Evolutionary conservation across 2,797 vertebrate genomes (phyloP), one percentile per base, ranked within the genome.

Genomic region (Enteromius paludinosus): DNA sequence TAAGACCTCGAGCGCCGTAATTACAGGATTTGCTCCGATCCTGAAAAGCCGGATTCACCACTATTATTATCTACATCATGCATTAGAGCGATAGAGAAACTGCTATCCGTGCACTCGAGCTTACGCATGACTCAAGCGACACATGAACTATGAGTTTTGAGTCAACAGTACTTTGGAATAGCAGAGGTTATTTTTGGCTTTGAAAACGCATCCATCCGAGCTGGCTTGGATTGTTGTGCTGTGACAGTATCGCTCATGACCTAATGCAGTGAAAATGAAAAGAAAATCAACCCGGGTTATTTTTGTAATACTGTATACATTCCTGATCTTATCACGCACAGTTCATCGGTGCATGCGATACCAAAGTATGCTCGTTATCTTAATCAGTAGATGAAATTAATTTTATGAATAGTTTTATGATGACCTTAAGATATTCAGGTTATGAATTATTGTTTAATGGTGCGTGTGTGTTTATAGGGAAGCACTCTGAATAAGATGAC

Each of bases 401-500:
- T 14, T 38, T 38, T 41, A 41, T 66, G 35, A n/a, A 43, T 25
- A 10, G 38, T 43, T 43, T 43, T 23, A 23, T 68, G 35, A 15
- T 68, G 66, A 43, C 12, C 33, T 56, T 17, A 14, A 41, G 23
- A 11, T 23, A 62, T 25, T 30, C 28, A 41, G 72, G 25, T 23
- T 56, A 30, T 77, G 23, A 64, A 9, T 71, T 5, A 61, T 64
- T 43, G 41, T 18, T n/a, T 45, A 18, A 64, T 66, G 76, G 65
- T 61, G 9, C 30, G 43, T 78, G 54, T 81, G 43, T 79, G 78
- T 82, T 78, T 70, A 38, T 84, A 97, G 96, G 95, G 92, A 68
- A 95, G 94, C 65, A 94, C 74, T 14, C 88, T 96, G 84, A 97
- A 96, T 90, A 95, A 92, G 85, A 94, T 87, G 0, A 94, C 94